phyloP scores from a whole-genome alignment of 2,797 vertebrate genomes.

The Notoglanidium macrostoma region DNA sequence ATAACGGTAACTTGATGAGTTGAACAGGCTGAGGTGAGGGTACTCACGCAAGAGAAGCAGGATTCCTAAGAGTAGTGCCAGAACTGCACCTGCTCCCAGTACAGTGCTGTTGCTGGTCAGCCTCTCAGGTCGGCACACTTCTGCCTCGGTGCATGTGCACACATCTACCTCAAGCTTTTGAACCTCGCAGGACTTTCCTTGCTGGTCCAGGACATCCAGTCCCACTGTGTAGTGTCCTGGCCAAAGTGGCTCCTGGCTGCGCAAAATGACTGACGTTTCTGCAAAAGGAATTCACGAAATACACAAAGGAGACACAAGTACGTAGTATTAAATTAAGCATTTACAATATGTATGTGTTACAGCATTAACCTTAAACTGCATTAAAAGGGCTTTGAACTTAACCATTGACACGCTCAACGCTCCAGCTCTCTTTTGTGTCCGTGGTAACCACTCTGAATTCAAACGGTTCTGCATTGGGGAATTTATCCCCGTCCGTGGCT shows the following conservation, averaged over 20 bases:
- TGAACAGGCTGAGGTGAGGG: background rate
- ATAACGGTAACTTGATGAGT: background rate
- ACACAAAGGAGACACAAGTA: background rate
- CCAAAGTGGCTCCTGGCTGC: conserved; percentile 66
- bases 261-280: conserved; percentile 72
- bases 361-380: background rate
- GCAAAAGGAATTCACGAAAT: background rate
- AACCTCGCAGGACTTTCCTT: conserved; percentile 67
- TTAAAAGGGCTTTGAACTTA: conserved; percentile 40
- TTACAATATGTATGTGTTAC: background rate
- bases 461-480: conserved; percentile 82
- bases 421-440: conserved; percentile 74
- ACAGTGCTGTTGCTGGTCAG: accelerated
- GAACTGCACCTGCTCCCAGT: conserved; percentile 67
- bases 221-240: conserved; percentile 68
- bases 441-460: conserved; percentile 74
- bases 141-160: conserved; percentile 65
- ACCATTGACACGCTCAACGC: conserved; percentile 78
- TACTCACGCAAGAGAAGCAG: conserved; percentile 78
- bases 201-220: conserved; percentile 70
- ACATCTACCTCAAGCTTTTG: conserved; percentile 67
- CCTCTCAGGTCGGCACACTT: conserved; percentile 13
- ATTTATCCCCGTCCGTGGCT: conserved; percentile 78
- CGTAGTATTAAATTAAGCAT: background rate
- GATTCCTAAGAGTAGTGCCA: conserved; percentile 74